These are phyloP conservation scores for Latheticus oryzae DNA, from an alignment of 2,888 invertebrate genomes.

Conservation along the genomic window DNA sequence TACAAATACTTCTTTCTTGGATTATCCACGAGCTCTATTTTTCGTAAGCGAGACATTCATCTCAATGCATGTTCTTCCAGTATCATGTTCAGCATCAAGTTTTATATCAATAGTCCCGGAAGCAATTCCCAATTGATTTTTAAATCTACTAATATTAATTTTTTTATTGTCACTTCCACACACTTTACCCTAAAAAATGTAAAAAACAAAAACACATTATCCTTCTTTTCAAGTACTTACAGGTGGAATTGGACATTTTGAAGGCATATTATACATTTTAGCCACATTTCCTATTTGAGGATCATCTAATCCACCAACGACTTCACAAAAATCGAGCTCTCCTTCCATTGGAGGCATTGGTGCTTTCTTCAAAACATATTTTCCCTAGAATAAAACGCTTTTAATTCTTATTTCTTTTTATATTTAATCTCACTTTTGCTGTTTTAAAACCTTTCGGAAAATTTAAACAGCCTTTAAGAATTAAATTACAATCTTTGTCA, in stretches of 20 bases:
- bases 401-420: conserved; percentile 11
- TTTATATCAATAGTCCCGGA: conserved; percentile 62
- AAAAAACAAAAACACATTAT: conserved; percentile 26
- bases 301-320: conserved; percentile 52
- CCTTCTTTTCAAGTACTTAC: conserved; percentile 54
- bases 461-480: conserved; percentile 63
- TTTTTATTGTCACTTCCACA: conserved; percentile 61
- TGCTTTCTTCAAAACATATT: conserved; percentile 63
- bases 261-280: conserved; percentile 62
- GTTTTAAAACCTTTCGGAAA: conserved; percentile 63
- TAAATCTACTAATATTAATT: conserved; percentile 64
- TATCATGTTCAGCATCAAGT: conserved; percentile 63
- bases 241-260: conserved; percentile 62
- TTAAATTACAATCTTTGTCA: conserved; percentile 65
- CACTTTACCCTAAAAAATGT: conserved; percentile 54
- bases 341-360: conserved; percentile 64
- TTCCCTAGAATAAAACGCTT: conserved; percentile 51
- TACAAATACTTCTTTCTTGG: too few relatives aligned
- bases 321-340: conserved; percentile 64
- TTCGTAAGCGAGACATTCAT: conserved; percentile 43
- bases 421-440: conserved; percentile 54
- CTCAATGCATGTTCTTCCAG: conserved; percentile 58
- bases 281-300: conserved; percentile 51
- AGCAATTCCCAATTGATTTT: conserved; percentile 64
- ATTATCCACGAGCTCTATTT: conserved; percentile 27